Evolutionary conservation across 2,113 vertebrate species (phyloP).

Genomic region (Athene noctua): DNA sequence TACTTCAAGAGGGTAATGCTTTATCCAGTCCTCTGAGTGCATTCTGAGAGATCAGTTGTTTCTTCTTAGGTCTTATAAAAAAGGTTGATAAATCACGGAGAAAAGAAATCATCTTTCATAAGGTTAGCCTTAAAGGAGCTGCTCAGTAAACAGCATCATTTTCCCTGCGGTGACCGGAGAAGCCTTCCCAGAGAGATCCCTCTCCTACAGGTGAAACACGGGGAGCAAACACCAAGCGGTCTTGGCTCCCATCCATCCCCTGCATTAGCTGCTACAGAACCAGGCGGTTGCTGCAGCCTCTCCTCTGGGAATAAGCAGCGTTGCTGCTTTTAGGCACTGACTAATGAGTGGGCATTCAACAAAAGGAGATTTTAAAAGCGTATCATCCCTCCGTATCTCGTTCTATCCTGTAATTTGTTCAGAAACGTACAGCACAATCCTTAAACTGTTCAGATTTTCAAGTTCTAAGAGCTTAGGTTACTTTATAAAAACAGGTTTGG

Average conservation of each 20-base stretch:
- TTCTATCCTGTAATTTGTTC: background rate
- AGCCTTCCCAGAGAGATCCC: background rate
- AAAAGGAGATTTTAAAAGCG: background rate
- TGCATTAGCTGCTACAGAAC: background rate
- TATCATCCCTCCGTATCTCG: background rate
- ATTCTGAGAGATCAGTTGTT: background rate
- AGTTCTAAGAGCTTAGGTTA: background rate
- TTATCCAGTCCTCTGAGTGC: background rate
- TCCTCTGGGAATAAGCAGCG: background rate
- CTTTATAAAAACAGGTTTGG: background rate
- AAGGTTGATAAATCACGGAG: background rate
- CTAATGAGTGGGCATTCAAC: constrained; percentile 8
- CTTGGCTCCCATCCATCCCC: background rate
- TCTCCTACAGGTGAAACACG: background rate
- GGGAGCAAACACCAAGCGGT: background rate
- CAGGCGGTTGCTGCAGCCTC: background rate
- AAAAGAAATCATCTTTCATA: background rate
- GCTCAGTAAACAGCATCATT: background rate
- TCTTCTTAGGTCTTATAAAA: background rate
- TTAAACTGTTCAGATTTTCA: background rate
- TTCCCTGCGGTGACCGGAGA: background rate
- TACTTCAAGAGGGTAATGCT: background rate
- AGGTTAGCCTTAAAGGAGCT: rapidly evolving
- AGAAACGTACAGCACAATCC: background rate
- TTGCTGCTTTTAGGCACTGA: constrained; percentile 62